Conservation (phyloP, 2,888 invertebrate genomes). For the Watsonalla binaria region DNA sequence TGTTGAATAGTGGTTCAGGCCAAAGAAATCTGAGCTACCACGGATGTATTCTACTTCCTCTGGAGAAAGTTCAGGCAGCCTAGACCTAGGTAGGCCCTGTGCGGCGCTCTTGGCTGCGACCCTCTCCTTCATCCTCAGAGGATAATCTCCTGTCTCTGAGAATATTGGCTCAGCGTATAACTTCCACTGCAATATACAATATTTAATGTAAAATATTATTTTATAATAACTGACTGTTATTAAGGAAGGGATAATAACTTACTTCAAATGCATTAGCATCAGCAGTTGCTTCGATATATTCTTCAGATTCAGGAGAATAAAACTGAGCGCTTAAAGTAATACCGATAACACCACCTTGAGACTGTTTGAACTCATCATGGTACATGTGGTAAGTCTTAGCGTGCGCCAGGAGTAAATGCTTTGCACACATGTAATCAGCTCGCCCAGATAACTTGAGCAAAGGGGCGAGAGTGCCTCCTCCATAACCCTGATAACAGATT, state of each 20-base stretch:
- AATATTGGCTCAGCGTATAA: constrained; percentile 81
- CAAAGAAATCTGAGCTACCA: constrained; percentile 82
- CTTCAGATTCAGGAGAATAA: constrained; percentile 58
- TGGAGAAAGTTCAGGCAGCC: constrained; percentile 77
- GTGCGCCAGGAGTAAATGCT: constrained; percentile 74
- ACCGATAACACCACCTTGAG: constrained; percentile 34
- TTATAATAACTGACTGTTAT: neutral
- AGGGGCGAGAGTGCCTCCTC: constrained; percentile 30
- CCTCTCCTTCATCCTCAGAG: constrained; percentile 75
- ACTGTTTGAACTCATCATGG: constrained; percentile 39
- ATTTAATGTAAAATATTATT: constrained; percentile 12
- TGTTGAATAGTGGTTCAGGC: constrained; percentile 83
- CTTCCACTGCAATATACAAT: constrained; percentile 55
- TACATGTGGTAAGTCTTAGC: constrained; percentile 55
- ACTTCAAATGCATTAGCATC: constrained; percentile 67
- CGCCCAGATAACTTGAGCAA: constrained; percentile 46
- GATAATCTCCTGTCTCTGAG: constrained; percentile 79
- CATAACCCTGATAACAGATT: constrained; percentile 58
- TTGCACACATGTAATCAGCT: constrained; percentile 64
- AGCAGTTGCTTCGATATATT: constrained; percentile 65
- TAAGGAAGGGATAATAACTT: constrained; percentile 11
- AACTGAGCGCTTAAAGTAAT: constrained; percentile 32
- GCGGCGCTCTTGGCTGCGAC: constrained; percentile 74
- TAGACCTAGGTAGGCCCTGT: constrained; percentile 76
- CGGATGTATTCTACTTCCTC: constrained; percentile 79